These are phyloP conservation scores for Apeltes quadracus DNA, from an alignment of 2,113 vertebrate species.

Conservation along the genomic window DNA sequence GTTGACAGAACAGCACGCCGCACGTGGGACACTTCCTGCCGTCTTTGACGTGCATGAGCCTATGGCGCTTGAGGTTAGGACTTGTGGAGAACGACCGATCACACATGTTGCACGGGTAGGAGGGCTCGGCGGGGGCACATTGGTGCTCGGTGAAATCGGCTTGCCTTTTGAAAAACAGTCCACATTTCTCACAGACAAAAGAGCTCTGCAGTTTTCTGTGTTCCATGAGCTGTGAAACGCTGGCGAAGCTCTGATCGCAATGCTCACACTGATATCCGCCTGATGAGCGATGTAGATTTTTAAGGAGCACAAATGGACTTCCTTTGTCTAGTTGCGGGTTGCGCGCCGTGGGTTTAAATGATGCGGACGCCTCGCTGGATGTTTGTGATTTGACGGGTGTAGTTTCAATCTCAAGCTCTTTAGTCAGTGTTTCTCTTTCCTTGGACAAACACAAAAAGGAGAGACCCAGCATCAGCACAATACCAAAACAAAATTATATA, in stretches of 20 bases:
- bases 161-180: constrained; percentile 34
- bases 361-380: background rate
- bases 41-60: constrained; percentile 73
- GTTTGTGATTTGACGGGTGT: background rate
- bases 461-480: background rate
- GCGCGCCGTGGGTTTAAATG: background rate
- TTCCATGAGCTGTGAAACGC: constrained; percentile 37
- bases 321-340: background rate
- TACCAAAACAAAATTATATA: background rate
- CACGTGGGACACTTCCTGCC: constrained; percentile 68
- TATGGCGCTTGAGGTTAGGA: constrained; percentile 79
- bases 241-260: constrained; percentile 42
- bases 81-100: constrained; percentile 69
- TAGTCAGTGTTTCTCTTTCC: constrained; percentile 6
- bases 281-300: constrained; percentile 3
- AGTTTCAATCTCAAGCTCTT: constrained; percentile 11
- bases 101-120: constrained; percentile 75
- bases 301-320: constrained; percentile 35
- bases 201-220: constrained; percentile 54
- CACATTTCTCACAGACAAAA: constrained; percentile 41
- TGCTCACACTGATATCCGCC: constrained; percentile 43
- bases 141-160: constrained; percentile 55
- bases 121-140: constrained; percentile 20
- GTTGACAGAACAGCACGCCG: constrained; percentile 70
- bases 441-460: constrained; percentile 23